Conservation (phyloP, 2,888 invertebrate species). For the Tanypteryx hageni region DNA sequence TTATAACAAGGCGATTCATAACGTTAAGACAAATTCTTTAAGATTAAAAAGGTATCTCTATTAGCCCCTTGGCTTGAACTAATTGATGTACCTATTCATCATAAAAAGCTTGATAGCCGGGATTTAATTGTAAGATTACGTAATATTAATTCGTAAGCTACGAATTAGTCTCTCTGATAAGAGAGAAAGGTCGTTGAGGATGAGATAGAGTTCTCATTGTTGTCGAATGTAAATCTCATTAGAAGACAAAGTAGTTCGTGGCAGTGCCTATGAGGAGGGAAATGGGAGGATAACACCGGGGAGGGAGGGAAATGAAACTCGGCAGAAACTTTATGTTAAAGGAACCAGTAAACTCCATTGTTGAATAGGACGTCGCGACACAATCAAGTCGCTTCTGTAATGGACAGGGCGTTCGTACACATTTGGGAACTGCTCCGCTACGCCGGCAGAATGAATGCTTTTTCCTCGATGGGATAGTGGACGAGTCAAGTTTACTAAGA, state of each 20-base stretch:
- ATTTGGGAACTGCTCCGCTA: neutral
- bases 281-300: neutral
- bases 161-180: too few species aligned
- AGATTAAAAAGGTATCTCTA: too few species aligned
- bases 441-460: constrained; percentile 21
- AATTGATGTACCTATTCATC: too few species aligned
- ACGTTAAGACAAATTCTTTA: too few species aligned
- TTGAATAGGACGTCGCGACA: constrained; percentile 31
- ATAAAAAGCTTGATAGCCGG: too few species aligned
- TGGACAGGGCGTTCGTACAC: constrained; percentile 23
- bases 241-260: neutral
- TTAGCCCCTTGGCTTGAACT: too few species aligned
- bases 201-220: neutral
- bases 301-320: neutral
- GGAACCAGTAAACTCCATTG: constrained; percentile 45
- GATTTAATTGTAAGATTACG: too few species aligned
- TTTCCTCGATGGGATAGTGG: neutral
- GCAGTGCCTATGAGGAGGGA: neutral
- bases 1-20: too few species aligned
- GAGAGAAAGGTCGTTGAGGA: too few species aligned
- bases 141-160: too few species aligned
- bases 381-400: constrained; percentile 51
- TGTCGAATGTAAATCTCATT: constrained; percentile 16
- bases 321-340: constrained; percentile 49
- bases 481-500: constrained; percentile 49